Conservation (phyloP, 1,140 invertebrate genomes). For the Nephila pilipes region DNA sequence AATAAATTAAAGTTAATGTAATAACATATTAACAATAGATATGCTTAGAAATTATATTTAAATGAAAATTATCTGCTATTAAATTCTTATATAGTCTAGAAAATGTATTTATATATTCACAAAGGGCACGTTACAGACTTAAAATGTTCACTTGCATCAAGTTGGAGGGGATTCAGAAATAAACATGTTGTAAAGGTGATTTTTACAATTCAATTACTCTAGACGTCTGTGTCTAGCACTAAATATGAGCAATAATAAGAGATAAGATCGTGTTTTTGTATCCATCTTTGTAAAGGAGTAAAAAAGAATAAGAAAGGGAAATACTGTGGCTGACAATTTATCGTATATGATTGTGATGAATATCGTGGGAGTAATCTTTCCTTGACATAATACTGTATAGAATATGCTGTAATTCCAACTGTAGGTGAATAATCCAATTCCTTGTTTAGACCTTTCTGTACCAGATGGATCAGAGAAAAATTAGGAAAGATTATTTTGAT, state of each 20-base stretch:
- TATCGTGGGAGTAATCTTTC: constrained; percentile 32
- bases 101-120: too few species aligned
- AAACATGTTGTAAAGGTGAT: too few species aligned
- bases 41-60: too few species aligned
- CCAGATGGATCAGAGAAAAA: background rate
- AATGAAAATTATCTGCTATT: too few species aligned
- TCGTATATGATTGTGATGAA: constrained; percentile 52
- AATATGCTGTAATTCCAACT: constrained; percentile 46
- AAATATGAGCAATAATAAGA: constrained; percentile 30
- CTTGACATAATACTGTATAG: constrained; percentile 52
- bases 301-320: background rate
- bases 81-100: too few species aligned
- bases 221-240: background rate
- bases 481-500: background rate
- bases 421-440: constrained; percentile 5
- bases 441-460: background rate
- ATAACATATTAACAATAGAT: too few species aligned
- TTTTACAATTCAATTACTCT: too few species aligned
- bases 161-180: too few species aligned
- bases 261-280: background rate
- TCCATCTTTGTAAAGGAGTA: background rate
- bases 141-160: too few species aligned
- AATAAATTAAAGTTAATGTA: too few species aligned
- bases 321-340: constrained; percentile 23
- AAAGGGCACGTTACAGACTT: too few species aligned